Conservation (phyloP, 2,113 vertebrate genomes). For the Laterallus jamaicensis region DNA sequence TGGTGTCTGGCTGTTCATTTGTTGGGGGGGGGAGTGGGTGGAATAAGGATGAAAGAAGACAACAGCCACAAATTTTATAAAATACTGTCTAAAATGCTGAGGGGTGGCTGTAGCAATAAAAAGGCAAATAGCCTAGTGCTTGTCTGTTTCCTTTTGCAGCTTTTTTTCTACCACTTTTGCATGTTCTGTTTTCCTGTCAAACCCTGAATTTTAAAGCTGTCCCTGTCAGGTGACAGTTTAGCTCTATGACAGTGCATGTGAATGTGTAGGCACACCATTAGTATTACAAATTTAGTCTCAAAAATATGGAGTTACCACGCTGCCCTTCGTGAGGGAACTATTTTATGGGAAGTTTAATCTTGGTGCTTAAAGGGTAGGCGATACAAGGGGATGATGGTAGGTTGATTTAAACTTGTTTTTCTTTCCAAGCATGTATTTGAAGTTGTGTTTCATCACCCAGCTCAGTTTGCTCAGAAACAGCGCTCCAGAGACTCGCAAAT, state of each 20-base stretch:
- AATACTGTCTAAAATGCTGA: not conserved
- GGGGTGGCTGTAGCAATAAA: not conserved
- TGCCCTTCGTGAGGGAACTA: not conserved
- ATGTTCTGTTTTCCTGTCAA: not conserved
- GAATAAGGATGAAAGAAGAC: not conserved
- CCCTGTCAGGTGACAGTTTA: not conserved
- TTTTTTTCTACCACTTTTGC: not conserved
- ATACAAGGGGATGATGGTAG: not conserved
- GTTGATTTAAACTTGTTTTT: not conserved
- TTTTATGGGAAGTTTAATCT: not conserved
- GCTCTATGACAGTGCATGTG: not conserved
- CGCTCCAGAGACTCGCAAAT: not conserved
- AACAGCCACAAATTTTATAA: not conserved
- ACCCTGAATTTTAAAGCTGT: not conserved
- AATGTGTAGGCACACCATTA: not conserved
- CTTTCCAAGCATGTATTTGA: not conserved
- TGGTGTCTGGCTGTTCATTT: not conserved
- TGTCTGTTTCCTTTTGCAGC: not conserved
- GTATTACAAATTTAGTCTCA: not conserved
- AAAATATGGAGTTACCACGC: not conserved
- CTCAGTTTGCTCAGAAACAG: not conserved
- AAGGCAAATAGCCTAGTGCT: not conserved
- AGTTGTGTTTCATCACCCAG: not conserved
- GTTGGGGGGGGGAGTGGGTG: accelerated
- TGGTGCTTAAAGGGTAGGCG: not conserved